phyloP scores from a whole-genome alignment of 2,113 vertebrate species.

The Callopanchax toddi region DNA sequence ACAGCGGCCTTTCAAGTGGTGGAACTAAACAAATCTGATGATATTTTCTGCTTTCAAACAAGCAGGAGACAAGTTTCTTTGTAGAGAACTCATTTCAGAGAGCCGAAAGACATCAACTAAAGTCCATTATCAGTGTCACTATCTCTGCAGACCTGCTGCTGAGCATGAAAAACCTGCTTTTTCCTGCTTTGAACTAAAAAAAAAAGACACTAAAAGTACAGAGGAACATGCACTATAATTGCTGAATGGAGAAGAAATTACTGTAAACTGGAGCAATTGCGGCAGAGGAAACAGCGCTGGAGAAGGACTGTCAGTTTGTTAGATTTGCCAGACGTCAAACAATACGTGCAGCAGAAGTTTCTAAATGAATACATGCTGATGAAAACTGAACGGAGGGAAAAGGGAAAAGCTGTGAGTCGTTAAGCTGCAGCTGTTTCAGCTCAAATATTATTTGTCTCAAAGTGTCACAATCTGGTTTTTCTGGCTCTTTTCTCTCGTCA shows the following conservation, averaged over 20 bases:
- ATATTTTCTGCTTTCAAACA: slow-evolving; percentile 40
- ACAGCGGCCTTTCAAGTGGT: slow-evolving; percentile 45
- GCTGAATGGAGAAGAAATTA: slow-evolving; percentile 1
- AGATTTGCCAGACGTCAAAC: background rate
- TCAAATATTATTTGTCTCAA: slow-evolving; percentile 9
- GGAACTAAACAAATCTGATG: slow-evolving; percentile 62
- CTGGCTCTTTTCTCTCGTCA: slow-evolving; percentile 24
- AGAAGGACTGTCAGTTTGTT: slow-evolving; percentile 14
- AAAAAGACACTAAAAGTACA: slow-evolving; percentile 36
- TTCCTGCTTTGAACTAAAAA: slow-evolving; percentile 45
- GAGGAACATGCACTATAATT: slow-evolving; percentile 11
- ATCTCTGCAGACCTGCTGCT: slow-evolving; percentile 21
- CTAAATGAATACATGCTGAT: slow-evolving; percentile 29
- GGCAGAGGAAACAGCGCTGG: background rate
- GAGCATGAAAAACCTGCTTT: slow-evolving; percentile 44
- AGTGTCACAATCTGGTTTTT: slow-evolving; percentile 22
- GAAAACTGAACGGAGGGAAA: slow-evolving; percentile 8
- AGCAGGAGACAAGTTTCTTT: slow-evolving; percentile 41
- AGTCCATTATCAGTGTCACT: slow-evolving; percentile 66
- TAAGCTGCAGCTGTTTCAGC: slow-evolving; percentile 2
- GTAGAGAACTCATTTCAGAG: slow-evolving; percentile 48
- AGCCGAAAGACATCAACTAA: too few relatives aligned
- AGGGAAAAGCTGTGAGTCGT: slow-evolving; percentile 2
- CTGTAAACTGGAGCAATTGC: slow-evolving; percentile 36
- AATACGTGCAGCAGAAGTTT: slow-evolving; percentile 5